Base-by-base conservation (phyloP, 2,797 vertebrate genomes). In the Mallotus villosus region DNA sequence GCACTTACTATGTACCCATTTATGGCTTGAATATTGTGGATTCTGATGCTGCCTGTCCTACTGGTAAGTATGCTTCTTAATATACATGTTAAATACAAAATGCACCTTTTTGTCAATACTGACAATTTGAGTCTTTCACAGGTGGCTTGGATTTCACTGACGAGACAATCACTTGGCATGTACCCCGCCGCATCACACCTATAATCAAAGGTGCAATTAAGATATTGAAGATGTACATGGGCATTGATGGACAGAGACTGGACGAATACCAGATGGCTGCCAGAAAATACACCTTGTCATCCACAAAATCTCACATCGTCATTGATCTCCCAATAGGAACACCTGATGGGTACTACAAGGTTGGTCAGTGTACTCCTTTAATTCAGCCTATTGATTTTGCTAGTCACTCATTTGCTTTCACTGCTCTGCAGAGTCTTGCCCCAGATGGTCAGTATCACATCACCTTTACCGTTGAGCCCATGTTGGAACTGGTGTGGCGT, bases 281-380 rank as follows among this genome's bases (percentile, higher is more conserved):
- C 27, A 88, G 83, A 59, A 90, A 91, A 0, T 96, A 94, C 2
- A 67, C 67, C 0, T 74, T 97, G 1, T 78, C 62, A 0, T 76
- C 86, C 29, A 90, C 87, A 1, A 81, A 90, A 3, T 81, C 85
- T 7, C 80, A 78, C 55, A 81, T 96, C n/a, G 57, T 84, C 12
- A 14, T 94, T 17, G 93, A 89, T 69, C 77, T 97, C 70, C 94
- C 95, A 21, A 64, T 95, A 63, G 95, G 95, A 62, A 91, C 93
- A 22, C 80, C 92, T 53, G 94, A 95, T 70, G 94, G 95, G 6
- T 92, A 91, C 86, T 96, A 91, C 75, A 97, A 97, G 94, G 95
- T 96, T 55, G 7, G 85, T 77, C 4, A 8, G 9, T 14, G 21
- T 24, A 60, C 22, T 24, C 25, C 25, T 27, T 27, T 27, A 27